Evolutionary conservation across 2,797 vertebrate genomes (phyloP).

Genomic region (Ispidina picta): DNA sequence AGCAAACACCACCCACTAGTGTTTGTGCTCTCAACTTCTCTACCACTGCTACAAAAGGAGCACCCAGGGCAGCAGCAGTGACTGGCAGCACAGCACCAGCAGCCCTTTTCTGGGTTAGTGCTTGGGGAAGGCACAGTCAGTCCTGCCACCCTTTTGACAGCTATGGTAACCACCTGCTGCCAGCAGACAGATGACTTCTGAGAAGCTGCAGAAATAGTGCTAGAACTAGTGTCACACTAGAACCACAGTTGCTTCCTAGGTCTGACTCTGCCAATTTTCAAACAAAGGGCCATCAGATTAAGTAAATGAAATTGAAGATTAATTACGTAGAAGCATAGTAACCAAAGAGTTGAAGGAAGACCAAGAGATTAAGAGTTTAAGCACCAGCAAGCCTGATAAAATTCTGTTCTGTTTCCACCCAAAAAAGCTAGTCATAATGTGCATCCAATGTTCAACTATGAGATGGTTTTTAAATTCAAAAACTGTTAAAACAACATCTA

Average conservation of each 20-base stretch:
- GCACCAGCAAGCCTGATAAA: neutral
- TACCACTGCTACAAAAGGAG: neutral
- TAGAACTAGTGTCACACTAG: neutral
- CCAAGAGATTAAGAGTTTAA: neutral
- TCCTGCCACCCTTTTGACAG: neutral
- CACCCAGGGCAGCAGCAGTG: neutral
- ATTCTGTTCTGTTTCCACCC: neutral
- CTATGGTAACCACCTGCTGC: neutral
- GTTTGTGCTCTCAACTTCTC: neutral
- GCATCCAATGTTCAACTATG: neutral
- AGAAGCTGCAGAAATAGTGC: neutral
- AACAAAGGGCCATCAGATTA: neutral
- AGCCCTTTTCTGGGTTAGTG: neutral
- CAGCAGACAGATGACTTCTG: neutral
- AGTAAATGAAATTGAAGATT: neutral
- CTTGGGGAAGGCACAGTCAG: neutral
- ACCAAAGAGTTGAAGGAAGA: neutral
- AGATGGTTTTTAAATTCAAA: neutral
- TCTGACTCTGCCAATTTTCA: neutral
- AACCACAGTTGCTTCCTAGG: neutral
- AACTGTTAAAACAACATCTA: neutral
- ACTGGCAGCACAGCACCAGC: accelerated
- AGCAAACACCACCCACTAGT: neutral
- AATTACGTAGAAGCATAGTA: neutral
- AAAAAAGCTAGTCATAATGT: neutral